A percentile compares a stretch with the other conserved stretches of the same genome.
These are phyloP conservation scores for Semaprochilodus insignis DNA, from an alignment of 2,797 vertebrate species.

Conservation along the genomic window DNA sequence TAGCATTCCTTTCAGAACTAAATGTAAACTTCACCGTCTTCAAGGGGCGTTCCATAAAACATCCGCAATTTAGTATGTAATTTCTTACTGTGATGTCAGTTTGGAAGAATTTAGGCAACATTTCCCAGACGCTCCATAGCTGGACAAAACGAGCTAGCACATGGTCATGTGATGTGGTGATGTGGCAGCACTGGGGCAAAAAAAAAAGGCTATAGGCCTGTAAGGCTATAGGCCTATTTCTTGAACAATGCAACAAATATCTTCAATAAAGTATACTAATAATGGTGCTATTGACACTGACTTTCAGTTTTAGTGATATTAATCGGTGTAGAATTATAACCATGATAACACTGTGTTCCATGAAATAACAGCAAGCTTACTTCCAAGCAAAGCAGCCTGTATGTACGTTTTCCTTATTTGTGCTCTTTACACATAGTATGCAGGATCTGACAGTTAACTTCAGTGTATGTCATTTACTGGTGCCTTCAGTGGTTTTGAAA, in stretches of 20 bases:
- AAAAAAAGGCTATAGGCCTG: background rate
- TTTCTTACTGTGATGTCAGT: conserved; percentile 29
- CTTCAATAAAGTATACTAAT: background rate
- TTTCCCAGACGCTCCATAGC: conserved; percentile 11
- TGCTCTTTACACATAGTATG: too few relatives aligned
- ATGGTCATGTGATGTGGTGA: background rate
- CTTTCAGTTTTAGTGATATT: background rate
- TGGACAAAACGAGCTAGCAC: background rate
- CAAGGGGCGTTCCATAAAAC: background rate
- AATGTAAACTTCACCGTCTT: conserved; percentile 12
- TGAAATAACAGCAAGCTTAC: too few relatives aligned
- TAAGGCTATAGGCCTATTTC: background rate
- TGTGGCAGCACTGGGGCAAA: background rate
- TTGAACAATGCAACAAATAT: background rate
- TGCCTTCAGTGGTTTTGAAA: too few relatives aligned
- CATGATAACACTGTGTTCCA: too few relatives aligned
- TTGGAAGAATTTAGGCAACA: conserved; percentile 32
- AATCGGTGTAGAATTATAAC: background rate
- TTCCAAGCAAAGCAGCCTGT: too few relatives aligned
- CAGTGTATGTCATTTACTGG: too few relatives aligned
- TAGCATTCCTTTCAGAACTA: conserved; percentile 4
- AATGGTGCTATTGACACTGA: background rate
- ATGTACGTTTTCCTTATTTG: too few relatives aligned
- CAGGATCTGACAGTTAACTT: too few relatives aligned
- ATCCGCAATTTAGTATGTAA: background rate